Percentiles rank a stretch among this genome's conserved stretches.
Evolutionary conservation across 2,113 vertebrate genomes (phyloP).

Genomic region (Ia io): DNA sequence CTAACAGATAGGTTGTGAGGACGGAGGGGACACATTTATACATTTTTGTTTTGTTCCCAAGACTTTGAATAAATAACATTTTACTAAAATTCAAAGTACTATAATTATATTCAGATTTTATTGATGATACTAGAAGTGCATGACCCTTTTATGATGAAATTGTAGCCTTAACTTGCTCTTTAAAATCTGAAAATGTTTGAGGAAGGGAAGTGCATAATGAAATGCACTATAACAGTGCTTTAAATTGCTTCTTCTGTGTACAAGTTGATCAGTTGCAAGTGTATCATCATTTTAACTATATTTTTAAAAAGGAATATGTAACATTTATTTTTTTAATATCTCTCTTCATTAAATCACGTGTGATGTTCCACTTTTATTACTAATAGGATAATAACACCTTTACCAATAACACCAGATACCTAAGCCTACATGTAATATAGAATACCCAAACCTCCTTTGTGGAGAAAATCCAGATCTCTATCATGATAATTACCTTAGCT

Average conservation of each 20-base stretch:
- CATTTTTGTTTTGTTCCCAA: slow-evolving; percentile 8
- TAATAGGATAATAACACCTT: not conserved
- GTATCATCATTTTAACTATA: not conserved
- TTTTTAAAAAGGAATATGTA: not conserved
- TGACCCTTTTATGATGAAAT: not conserved
- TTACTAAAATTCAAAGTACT: not conserved
- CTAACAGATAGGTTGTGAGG: not conserved
- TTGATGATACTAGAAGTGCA: not conserved
- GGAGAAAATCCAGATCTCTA: not conserved
- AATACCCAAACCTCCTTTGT: not conserved
- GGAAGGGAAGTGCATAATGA: not conserved
- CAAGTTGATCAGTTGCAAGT: not conserved
- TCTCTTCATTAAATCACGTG: not conserved
- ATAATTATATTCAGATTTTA: not conserved
- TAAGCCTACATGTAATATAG: not conserved
- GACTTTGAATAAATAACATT: not conserved
- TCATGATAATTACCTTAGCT: not conserved
- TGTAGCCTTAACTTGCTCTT: not conserved
- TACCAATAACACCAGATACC: not conserved
- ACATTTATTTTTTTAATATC: not conserved
- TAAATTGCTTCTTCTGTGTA: not conserved
- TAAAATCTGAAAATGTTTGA: slow-evolving; percentile 44
- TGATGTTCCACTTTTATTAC: not conserved
- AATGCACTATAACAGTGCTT: not conserved
- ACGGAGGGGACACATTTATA: not conserved